Conservation (phyloP, 64 coral and sea anemone genomes). For the Montipora sp. region DNA sequence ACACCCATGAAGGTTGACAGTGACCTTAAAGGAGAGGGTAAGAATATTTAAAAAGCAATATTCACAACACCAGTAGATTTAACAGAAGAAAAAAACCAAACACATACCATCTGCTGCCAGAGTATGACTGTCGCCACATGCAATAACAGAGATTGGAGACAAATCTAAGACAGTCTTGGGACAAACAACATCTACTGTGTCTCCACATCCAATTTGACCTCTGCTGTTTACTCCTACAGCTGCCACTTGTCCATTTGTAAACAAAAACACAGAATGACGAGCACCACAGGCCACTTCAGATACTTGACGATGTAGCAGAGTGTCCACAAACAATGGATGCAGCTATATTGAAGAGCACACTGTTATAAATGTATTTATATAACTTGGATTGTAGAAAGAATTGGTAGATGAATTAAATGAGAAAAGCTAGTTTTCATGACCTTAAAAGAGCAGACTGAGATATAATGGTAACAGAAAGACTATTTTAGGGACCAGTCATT, state of each 20-base stretch:
- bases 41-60: no score
- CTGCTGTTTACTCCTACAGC: conserved; percentile 90
- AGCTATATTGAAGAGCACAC: conserved; percentile 21
- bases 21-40: no score
- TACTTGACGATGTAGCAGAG: conserved; percentile 78
- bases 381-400: no score
- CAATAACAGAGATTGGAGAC: conserved; percentile 63
- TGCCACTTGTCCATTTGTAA: conserved; percentile 76
- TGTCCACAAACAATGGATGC: conserved; percentile 84
- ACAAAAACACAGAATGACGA: conserved; percentile 93
- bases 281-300: conserved; percentile 93
- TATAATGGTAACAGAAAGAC: no score
- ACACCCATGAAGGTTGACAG: no score
- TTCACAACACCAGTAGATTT: no score
- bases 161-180: conserved; percentile 71
- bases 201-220: conserved; percentile 86
- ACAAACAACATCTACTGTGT: conserved; percentile 70
- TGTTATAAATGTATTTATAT: no score
- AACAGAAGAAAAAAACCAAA: background rate
- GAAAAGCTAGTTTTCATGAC: no score
- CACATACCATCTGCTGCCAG: conserved; percentile 92
- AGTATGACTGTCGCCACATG: conserved; percentile 88
- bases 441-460: no score
- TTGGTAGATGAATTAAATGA: background rate
- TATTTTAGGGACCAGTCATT: no score